phyloP scores from a whole-genome alignment of 2,797 vertebrate genomes.

The Staurois parvus region DNA sequence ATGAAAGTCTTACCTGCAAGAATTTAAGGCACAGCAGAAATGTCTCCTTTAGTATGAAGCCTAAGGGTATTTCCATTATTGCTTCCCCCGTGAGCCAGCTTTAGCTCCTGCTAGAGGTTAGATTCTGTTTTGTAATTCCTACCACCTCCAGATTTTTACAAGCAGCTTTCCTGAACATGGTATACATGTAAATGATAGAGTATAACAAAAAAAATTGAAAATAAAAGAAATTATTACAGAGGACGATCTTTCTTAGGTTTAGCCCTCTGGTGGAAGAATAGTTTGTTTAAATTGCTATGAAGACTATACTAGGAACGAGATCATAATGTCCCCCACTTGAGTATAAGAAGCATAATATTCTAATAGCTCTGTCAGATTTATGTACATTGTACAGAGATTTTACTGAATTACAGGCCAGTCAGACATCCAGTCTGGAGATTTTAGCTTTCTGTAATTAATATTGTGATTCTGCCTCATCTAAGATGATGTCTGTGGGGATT shows the following conservation, averaged over 20 bases:
- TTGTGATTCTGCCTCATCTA: background rate
- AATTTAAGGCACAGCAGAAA: no score
- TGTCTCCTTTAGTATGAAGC: no score
- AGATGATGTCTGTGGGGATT: background rate
- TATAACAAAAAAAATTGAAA: background rate
- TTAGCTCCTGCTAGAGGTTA: no score
- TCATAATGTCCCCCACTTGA: background rate
- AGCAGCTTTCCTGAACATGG: background rate
- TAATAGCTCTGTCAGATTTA: conserved; percentile 7
- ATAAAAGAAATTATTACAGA: background rate
- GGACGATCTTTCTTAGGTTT: background rate
- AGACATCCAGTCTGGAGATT: background rate
- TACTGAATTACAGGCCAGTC: background rate
- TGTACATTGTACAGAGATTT: background rate
- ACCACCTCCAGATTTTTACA: background rate
- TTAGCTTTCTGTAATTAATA: background rate
- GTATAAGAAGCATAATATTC: conserved; percentile 4
- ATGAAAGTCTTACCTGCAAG: no score
- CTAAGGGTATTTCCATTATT: no score
- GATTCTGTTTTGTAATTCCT: no score
- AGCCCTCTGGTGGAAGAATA: background rate
- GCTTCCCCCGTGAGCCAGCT: no score
- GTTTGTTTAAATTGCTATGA: background rate
- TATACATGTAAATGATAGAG: background rate
- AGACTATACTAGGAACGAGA: background rate